phyloP scores from a whole-genome alignment of 2,113 vertebrate species.

The Ageneiosus marmoratus region DNA sequence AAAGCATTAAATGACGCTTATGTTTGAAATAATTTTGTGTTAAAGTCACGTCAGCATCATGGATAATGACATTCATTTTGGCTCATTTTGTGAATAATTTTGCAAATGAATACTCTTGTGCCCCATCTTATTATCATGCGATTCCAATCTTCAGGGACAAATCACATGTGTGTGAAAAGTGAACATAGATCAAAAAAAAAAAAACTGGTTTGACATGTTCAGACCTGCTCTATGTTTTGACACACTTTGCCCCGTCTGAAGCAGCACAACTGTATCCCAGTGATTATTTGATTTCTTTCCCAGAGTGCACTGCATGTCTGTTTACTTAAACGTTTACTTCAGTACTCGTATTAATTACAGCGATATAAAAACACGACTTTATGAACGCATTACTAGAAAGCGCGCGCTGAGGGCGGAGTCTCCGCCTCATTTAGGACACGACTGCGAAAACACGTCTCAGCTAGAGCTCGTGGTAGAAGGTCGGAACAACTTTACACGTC shows the following conservation, averaged over 20 bases:
- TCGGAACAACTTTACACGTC: neutral
- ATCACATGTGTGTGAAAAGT: neutral
- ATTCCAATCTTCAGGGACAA: neutral
- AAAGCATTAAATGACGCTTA: neutral
- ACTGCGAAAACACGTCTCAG: neutral
- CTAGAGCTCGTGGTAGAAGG: neutral
- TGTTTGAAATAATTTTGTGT: neutral
- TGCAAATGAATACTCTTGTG: neutral
- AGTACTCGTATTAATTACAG: neutral
- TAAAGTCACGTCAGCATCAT: neutral
- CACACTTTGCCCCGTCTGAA: neutral
- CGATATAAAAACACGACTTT: neutral
- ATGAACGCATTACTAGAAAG: neutral
- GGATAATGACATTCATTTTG: neutral
- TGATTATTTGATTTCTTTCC: neutral
- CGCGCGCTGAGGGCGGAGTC: conserved; percentile 29
- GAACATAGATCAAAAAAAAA: neutral
- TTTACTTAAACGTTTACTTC: neutral
- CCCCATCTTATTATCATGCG: too few relatives aligned
- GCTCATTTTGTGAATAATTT: neutral
- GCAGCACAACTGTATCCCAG: neutral
- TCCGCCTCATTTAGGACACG: neutral
- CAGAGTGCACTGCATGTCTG: neutral
- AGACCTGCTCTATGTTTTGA: neutral
- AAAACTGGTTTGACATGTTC: neutral